Base-by-base conservation (phyloP, 2,888 invertebrate genomes). In the Xestia ashworthii region DNA sequence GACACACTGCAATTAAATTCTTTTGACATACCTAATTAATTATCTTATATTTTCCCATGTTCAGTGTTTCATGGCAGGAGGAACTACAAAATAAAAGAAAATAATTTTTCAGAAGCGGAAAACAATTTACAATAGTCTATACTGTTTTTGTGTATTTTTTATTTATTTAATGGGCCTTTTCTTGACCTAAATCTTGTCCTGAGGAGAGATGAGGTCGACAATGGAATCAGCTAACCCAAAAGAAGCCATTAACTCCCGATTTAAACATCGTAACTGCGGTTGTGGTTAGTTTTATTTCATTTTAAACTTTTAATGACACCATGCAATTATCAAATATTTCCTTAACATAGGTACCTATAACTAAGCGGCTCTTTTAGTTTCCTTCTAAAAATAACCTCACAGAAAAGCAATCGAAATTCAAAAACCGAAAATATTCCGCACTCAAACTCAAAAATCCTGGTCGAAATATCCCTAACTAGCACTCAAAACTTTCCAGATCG, bases 401-500 rank as follows among this genome's bases (percentile, higher is more conserved):
- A 12, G 32, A 65, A 72, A 38, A 64, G 44, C 70, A 72, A 85
- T 71, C 44, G 0, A 71, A 85, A 73, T 76, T 73, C 38, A 71
- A 19, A 32, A 11, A 12, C 41, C 32, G 50, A 68, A 79, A 82
- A 44, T 44, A 32, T 73, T 55, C 5, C 11, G 19, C 50, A 46
- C 11, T 22, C 6, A 53, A 74, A 82, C n/a, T 60, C 32, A 2
- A 67, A 81, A 83, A 73, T 55, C 55, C 66, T 48, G 55, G 84
- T 67, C 70, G 72, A 72, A 87, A 87, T 76, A 87, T 71, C 70
- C 85, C 68, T 85, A 87, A 86, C 88, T 84, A 87, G 84, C 87
- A 75, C 81, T 87, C 82, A 16, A 44, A 89, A 88, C 80, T 86
- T 89, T 86, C 78, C 82, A 78, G 60, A 86, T 89, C 86, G 80